Evolutionary conservation across 30 jellyfish, hydroid and myxozoan species (phyloP).

Genomic region (Clytia hemisphaerica): DNA sequence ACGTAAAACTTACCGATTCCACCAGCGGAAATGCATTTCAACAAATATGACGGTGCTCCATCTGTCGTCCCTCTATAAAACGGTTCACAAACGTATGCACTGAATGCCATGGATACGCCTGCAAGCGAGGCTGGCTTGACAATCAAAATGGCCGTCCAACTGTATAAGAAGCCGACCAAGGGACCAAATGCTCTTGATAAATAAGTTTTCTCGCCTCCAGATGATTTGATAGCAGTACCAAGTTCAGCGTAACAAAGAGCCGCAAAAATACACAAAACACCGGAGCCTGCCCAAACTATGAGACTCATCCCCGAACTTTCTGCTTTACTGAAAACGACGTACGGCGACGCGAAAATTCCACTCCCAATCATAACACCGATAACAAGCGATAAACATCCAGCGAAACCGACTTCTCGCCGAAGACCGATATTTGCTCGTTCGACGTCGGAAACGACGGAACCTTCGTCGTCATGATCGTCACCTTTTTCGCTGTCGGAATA

Average conservation of each 20-base stretch:
- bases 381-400: slow-evolving; percentile 86
- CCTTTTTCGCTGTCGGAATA: slow-evolving; percentile 21
- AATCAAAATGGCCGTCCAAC: slow-evolving; percentile 85
- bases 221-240: slow-evolving; percentile 76
- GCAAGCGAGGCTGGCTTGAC: slow-evolving; percentile 85
- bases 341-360: slow-evolving; percentile 93
- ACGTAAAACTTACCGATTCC: slow-evolving; percentile 67
- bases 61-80: slow-evolving; percentile 67
- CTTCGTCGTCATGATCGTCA: slow-evolving; percentile 16
- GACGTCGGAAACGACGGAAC: neutral
- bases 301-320: slow-evolving; percentile 87
- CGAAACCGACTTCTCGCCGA: slow-evolving; percentile 66
- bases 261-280: slow-evolving; percentile 74
- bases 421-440: slow-evolving; percentile 47
- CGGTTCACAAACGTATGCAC: slow-evolving; percentile 71
- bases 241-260: slow-evolving; percentile 92
- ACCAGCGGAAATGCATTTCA: slow-evolving; percentile 67
- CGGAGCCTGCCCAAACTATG: slow-evolving; percentile 86
- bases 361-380: slow-evolving; percentile 97
- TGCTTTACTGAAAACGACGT: slow-evolving; percentile 51
- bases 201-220: slow-evolving; percentile 97
- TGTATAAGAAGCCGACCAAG: slow-evolving; percentile 70
- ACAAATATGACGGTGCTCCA: slow-evolving; percentile 28
- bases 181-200: slow-evolving; percentile 68
- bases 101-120: slow-evolving; percentile 85